phyloP scores from a whole-genome alignment of 2,888 invertebrate species.

The Tryphoninae sp. region DNA sequence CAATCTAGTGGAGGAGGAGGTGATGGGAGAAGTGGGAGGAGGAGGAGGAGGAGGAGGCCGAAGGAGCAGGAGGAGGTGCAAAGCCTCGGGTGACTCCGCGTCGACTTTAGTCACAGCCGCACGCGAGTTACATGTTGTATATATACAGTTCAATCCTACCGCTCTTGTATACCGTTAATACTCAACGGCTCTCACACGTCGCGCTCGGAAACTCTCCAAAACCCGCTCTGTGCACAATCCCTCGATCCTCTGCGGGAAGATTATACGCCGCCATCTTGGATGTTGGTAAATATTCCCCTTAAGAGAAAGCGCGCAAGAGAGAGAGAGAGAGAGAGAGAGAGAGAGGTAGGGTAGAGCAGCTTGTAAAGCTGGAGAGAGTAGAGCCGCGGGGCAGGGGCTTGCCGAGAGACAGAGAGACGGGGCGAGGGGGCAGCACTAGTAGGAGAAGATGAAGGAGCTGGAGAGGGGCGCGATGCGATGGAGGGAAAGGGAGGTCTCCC shows the following conservation, averaged over 20 bases:
- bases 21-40: background rate
- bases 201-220: slow-evolving; percentile 45
- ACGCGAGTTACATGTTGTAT: background rate
- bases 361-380: slow-evolving; percentile 47
- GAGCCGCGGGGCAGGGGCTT: slow-evolving; percentile 39
- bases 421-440: slow-evolving; percentile 38
- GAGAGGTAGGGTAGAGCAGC: slow-evolving; percentile 57
- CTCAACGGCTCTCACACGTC: slow-evolving; percentile 53
- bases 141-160: slow-evolving; percentile 27
- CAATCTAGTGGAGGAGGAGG: background rate
- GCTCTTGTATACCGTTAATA: slow-evolving; percentile 53
- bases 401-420: slow-evolving; percentile 19
- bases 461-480: slow-evolving; percentile 15
- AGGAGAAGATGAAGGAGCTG: slow-evolving; percentile 52
- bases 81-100: slow-evolving; percentile 31
- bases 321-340: slow-evolving; percentile 68
- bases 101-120: slow-evolving; percentile 31
- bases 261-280: slow-evolving; percentile 80
- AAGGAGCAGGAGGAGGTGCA: background rate
- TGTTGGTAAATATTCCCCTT: slow-evolving; percentile 81
- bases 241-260: slow-evolving; percentile 76
- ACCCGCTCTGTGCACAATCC: slow-evolving; percentile 62
- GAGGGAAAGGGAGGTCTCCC: slow-evolving; percentile 33
- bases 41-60: background rate
- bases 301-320: slow-evolving; percentile 71